Base-by-base conservation (phyloP, 2,113 vertebrate genomes). In the Tinamus guttatus region DNA sequence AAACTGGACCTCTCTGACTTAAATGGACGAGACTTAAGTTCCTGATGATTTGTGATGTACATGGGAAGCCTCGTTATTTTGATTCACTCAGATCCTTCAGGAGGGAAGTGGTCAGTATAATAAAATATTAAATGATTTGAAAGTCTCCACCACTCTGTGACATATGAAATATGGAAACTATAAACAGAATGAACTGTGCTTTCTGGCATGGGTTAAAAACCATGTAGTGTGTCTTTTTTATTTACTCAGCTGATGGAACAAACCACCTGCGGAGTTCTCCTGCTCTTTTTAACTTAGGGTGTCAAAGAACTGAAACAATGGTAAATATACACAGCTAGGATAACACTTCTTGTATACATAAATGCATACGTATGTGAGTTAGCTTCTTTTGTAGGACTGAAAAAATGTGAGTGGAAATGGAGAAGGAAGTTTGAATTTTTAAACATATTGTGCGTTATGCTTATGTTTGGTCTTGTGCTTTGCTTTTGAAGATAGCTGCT, bases 1-100 rank as follows among this genome's bases (percentile, higher is more conserved):
- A 65, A 28, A 36, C 14, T 62, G 38, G 8, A 8, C 24, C 7
- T 36, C 1, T 0, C 11, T 34, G 34, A 15, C 15, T 4, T 7
- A 17, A 73, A 30, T 30, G 38, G 18, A 11, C 2, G 36, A 0
- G 64, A 74, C 68, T 83, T 69, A 28, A 22, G 20, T 5, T n/a
- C 85, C 67, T 85, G 47, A 13, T 82, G n/a, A 13, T 71, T 38
- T 90, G 22, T 68, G 34, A 18, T 30, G 32, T 60, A 45, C 36
- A 2, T 83, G 24, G 27, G 13, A 76, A 8, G 10, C 45, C 16
- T 43, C 1, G 30, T 75, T 0, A 8, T 9, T 76, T 65, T 74
- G 58, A 84, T 8, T 74, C 9, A 8, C 4, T 74, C 28, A 49
- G 74, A 49, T 7, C 36, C 63, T 76, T 81, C 51, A 65, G 69